Percentiles rank a stretch among this genome's conserved stretches.
phyloP scores from a whole-genome alignment of 2,797 vertebrate genomes.

The Sardinella longiceps region DNA sequence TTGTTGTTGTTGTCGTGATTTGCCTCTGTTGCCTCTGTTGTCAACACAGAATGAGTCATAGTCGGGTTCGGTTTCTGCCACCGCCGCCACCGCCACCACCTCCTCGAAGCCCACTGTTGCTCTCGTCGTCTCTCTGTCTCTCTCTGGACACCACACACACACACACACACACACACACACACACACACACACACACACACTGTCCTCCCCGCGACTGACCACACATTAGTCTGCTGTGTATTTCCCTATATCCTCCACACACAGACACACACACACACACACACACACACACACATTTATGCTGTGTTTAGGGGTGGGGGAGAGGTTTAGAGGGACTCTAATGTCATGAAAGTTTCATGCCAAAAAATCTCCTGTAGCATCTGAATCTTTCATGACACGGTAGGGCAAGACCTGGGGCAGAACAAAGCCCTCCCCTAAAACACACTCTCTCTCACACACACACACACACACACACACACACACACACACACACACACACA shows the following conservation, averaged over 20 bases:
- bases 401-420: constrained; percentile 45
- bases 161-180: too few relatives aligned
- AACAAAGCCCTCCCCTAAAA: background rate
- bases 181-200: too few relatives aligned
- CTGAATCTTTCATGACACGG: constrained; percentile 72
- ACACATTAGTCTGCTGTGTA: background rate
- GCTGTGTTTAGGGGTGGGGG: background rate
- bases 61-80: background rate
- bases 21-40: background rate
- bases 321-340: constrained; percentile 42
- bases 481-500: background rate
- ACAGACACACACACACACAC: background rate
- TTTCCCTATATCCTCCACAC: background rate
- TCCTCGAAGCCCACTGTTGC: background rate
- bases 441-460: background rate
- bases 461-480: background rate
- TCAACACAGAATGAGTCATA: constrained; percentile 11
- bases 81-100: background rate
- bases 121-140: background rate
- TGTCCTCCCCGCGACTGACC: background rate
- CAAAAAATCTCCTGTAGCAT: constrained; percentile 69
- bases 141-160: too few relatives aligned
- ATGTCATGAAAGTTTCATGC: constrained; percentile 73
- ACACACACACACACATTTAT: background rate
- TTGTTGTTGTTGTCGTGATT: background rate